Evolutionary conservation across 2,797 vertebrate species (phyloP).

Genomic region (Gymnodraco acuticeps): DNA sequence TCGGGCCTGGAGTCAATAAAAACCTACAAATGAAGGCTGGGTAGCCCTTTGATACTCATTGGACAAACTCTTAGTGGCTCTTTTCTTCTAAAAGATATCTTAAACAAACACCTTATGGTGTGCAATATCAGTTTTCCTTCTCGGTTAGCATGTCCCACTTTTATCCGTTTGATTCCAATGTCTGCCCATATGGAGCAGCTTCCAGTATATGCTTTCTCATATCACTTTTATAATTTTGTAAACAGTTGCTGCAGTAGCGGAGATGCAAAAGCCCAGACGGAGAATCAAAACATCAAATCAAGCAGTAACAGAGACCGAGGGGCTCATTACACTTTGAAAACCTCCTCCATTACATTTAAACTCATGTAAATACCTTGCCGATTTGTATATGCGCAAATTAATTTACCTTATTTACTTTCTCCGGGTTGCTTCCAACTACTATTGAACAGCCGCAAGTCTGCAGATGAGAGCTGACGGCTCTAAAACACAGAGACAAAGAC

Average conservation of each 20-base stretch:
- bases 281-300: slow-evolving; percentile 13
- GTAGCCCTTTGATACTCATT: slow-evolving; percentile 10
- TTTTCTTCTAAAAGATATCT: not conserved
- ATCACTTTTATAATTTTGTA: not conserved
- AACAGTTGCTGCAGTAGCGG: not conserved
- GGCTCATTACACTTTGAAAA: slow-evolving; percentile 37
- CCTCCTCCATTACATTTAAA: slow-evolving; percentile 25
- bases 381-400: slow-evolving; percentile 33
- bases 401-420: slow-evolving; percentile 98
- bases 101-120: not conserved
- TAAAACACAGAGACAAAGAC: slow-evolving; percentile 72
- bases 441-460: slow-evolving; percentile 99
- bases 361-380: slow-evolving; percentile 22
- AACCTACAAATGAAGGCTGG: slow-evolving; percentile 15
- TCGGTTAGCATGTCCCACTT: not conserved
- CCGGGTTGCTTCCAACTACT: slow-evolving; percentile 96
- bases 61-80: slow-evolving; percentile 1
- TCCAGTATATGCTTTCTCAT: not conserved
- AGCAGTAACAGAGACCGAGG: not conserved
- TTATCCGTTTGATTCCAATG: slow-evolving; percentile 1
- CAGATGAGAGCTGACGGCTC: slow-evolving; percentile 97
- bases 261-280: not conserved
- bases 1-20: slow-evolving; percentile 27
- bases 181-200: not conserved
- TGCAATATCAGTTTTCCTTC: not conserved